A percentile compares a stretch with the other conserved stretches of the same genome.
Conservation (phyloP, 2,113 vertebrate genomes). For the Eurystomus gularis region DNA sequence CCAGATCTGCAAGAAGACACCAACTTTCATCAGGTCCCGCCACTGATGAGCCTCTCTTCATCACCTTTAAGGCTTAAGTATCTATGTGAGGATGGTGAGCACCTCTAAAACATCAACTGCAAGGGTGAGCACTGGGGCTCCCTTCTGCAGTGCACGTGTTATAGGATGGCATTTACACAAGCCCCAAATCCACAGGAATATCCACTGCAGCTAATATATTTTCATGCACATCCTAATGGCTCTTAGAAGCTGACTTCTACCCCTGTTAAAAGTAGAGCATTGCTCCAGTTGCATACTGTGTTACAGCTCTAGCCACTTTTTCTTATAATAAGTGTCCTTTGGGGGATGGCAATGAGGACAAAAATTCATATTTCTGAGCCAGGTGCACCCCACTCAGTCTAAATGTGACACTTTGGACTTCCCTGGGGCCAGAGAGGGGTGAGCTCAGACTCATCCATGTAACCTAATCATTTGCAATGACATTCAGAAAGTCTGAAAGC, state of each 20-base stretch:
- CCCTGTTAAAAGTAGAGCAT: neutral
- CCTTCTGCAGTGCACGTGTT: neutral
- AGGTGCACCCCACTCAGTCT: neutral
- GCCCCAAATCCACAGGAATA: neutral
- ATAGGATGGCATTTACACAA: neutral
- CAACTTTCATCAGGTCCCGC: neutral
- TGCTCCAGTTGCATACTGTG: neutral
- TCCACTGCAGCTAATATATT: neutral
- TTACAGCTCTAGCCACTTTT: neutral
- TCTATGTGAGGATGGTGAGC: rapidly evolving
- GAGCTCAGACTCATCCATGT: neutral
- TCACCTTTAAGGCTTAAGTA: neutral
- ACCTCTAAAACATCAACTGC: neutral
- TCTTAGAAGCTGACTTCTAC: neutral
- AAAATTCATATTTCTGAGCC: neutral
- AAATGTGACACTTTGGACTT: neutral
- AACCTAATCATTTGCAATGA: slow-evolving; percentile 4
- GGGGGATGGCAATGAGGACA: neutral
- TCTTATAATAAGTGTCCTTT: neutral
- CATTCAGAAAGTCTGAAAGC: slow-evolving; percentile 55
- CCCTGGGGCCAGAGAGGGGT: neutral
- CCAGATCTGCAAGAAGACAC: neutral
- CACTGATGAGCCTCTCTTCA: neutral
- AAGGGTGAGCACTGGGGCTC: neutral
- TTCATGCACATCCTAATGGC: neutral